phyloP scores from a whole-genome alignment of 1,140 invertebrate genomes.

The Pogonomyrmex barbatus region DNA sequence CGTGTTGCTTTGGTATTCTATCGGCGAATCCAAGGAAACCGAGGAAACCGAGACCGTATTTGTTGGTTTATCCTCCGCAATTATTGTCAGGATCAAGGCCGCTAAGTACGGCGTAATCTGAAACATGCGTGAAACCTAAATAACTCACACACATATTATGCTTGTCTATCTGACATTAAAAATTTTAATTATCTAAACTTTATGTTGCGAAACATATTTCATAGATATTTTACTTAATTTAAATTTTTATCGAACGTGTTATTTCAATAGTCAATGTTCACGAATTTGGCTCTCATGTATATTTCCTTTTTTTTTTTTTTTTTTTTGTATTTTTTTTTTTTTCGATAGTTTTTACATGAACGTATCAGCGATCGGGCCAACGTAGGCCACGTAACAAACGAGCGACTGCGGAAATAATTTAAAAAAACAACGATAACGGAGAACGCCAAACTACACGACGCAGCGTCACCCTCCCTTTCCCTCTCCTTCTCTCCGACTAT shows the following conservation, averaged over 20 bases:
- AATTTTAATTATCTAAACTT: neutral
- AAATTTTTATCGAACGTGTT: neutral
- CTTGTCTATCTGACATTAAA: neutral
- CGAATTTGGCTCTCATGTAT: neutral
- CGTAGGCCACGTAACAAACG: conserved; percentile 60
- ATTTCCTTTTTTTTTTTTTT: neutral
- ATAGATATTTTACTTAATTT: conserved; percentile 13
- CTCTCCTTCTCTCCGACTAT: neutral
- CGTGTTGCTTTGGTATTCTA: conserved; percentile 83
- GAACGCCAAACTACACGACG: conserved; percentile 49
- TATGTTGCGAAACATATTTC: neutral
- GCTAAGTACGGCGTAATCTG: conserved; percentile 77
- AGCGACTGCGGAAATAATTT: conserved; percentile 78
- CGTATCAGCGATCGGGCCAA: conserved; percentile 19
- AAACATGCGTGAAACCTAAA: conserved; percentile 49
- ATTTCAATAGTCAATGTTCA: neutral
- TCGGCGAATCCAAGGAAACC: conserved; percentile 71
- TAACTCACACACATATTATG: neutral
- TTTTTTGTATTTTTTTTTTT: neutral
- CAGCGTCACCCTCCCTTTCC: conserved; percentile 57
- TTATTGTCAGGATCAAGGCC: conserved; percentile 66
- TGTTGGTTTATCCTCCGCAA: conserved; percentile 76
- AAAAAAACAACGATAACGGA: conserved; percentile 66
- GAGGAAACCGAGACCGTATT: conserved; percentile 79
- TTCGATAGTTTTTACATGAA: neutral